Evolutionary conservation across 37 sponge, comb jelly and placozoan genomes (phyloP).

Genomic region (Hormiphora californensis): DNA sequence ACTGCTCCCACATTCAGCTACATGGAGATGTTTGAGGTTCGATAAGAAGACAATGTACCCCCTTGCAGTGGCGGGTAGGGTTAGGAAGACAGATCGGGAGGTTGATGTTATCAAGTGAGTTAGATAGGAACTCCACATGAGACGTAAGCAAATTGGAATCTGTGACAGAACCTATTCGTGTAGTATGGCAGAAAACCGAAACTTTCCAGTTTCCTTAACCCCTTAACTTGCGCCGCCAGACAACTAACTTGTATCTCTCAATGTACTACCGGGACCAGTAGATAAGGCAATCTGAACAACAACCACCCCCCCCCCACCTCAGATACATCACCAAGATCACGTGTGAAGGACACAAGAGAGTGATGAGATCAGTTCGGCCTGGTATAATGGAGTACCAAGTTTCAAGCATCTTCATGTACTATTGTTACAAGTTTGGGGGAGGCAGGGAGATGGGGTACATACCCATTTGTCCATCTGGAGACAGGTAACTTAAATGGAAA

Average conservation of each 20-base stretch:
- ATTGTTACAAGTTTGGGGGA: slow-evolving; percentile 12
- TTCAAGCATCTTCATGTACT: slow-evolving; percentile 72
- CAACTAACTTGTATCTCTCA: too few species aligned
- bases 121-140: too few species aligned
- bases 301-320: too few species aligned
- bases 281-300: too few species aligned
- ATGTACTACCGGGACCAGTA: too few species aligned
- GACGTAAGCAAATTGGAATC: too few species aligned
- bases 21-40: not conserved
- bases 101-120: not conserved
- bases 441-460: not conserved
- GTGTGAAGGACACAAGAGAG: slow-evolving; percentile 20
- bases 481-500: too few species aligned
- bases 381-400: slow-evolving; percentile 88
- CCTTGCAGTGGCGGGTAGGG: not conserved
- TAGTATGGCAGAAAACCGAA: too few species aligned
- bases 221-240: too few species aligned
- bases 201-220: too few species aligned
- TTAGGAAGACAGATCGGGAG: not conserved
- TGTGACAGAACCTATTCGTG: too few species aligned
- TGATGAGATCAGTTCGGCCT: slow-evolving; percentile 81
- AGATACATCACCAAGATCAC: not conserved
- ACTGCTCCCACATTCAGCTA: not conserved
- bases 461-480: slow-evolving; percentile 1
- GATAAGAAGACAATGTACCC: slow-evolving; percentile 18